Percentiles rank a stretch among this genome's conserved stretches.
These are phyloP conservation scores for Cassiopea andromeda DNA, from an alignment of 30 jellyfish, hydroid and myxozoan genomes.

Conservation along the genomic window DNA sequence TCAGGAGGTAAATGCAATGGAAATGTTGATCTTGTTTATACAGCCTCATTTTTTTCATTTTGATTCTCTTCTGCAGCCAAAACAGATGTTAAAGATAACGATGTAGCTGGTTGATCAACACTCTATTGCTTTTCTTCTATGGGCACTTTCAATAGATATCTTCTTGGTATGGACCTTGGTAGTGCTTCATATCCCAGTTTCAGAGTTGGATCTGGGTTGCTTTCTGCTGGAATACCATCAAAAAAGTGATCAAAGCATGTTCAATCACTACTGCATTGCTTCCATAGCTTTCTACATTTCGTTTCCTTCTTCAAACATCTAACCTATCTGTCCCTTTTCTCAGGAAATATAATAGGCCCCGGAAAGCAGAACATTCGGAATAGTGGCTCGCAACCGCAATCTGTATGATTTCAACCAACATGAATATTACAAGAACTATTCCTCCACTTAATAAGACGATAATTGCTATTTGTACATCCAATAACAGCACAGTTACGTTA, in stretches of 20 bases:
- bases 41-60: not conserved
- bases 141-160: not conserved
- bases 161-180: not conserved
- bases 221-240: constrained; percentile 29
- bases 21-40: not conserved
- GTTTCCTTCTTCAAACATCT: not conserved
- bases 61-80: not conserved
- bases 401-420: constrained; percentile 12
- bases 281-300: constrained; percentile 5
- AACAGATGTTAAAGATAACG: not conserved
- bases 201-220: constrained; percentile 11
- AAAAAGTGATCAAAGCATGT: constrained; percentile 37
- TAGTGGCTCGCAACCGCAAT: not conserved
- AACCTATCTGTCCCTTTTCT: not conserved
- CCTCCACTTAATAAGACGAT: constrained; percentile 11
- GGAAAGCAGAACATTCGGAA: constrained; percentile 2
- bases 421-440: constrained; percentile 7
- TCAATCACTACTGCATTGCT: constrained; percentile 21
- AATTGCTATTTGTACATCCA: constrained; percentile 24
- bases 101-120: too few relatives aligned
- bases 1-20: not conserved
- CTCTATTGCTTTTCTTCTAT: not conserved
- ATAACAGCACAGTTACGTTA: too few relatives aligned
- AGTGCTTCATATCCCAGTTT: constrained; percentile 9
- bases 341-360: not conserved